Percentiles rank a stretch among this genome's conserved stretches.
phyloP scores from a whole-genome alignment of 1,140 invertebrate species.

The Ips nitidus region DNA sequence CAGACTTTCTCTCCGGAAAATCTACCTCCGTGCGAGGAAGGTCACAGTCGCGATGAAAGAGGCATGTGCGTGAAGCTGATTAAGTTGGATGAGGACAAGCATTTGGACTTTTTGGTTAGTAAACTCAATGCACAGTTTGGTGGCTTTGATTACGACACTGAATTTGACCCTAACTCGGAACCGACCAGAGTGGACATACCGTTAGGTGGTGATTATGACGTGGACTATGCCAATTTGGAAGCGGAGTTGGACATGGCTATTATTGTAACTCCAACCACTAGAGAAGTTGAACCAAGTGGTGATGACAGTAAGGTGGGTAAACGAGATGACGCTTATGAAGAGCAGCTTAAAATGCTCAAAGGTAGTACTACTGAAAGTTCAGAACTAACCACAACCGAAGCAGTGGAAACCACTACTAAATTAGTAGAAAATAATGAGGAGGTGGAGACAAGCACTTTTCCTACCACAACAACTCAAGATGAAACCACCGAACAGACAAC shows the following conservation, averaged over 20 bases:
- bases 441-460: conserved; percentile 4
- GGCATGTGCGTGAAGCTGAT: conserved; percentile 60
- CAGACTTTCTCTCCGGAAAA: conserved; percentile 54
- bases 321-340: conserved; percentile 46
- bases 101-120: conserved; percentile 58
- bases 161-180: conserved; percentile 49
- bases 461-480: neutral
- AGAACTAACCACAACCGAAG: conserved; percentile 4
- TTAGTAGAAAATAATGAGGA: neutral
- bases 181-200: conserved; percentile 60
- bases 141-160: conserved; percentile 44
- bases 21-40: conserved; percentile 56
- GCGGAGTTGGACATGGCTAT: conserved; percentile 49
- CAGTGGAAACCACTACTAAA: neutral
- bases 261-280: conserved; percentile 50
- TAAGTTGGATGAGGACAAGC: conserved; percentile 56
- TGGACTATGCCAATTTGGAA: conserved; percentile 32
- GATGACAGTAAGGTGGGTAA: conserved; percentile 38
- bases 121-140: conserved; percentile 58
- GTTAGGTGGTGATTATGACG: conserved; percentile 37
- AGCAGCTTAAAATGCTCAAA: conserved; percentile 28
- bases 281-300: conserved; percentile 41
- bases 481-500: neutral
- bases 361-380: conserved; percentile 6
- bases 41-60: conserved; percentile 58